Percentiles rank a stretch among this genome's conserved stretches.
These are phyloP conservation scores for Dendrolimus houi DNA, from an alignment of 2,888 invertebrate species.

Conservation along the genomic window DNA sequence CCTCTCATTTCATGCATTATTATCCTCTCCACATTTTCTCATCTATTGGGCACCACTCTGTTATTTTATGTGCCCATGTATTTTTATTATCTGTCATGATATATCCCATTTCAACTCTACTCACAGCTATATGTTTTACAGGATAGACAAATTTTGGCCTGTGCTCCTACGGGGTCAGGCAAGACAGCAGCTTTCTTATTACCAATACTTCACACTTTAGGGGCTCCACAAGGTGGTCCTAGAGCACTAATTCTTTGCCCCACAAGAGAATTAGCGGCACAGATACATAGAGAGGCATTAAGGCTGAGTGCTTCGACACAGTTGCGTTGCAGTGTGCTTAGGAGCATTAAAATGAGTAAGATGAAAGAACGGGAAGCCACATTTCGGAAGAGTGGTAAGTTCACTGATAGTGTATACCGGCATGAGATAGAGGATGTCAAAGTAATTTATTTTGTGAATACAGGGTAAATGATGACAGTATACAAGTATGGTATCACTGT, in stretches of 20 bases:
- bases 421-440: too few species aligned
- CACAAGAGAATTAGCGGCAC: conserved; percentile 94
- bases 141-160: conserved; percentile 90
- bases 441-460: too few species aligned
- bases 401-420: background rate
- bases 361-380: conserved; percentile 84
- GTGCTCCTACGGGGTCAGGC: conserved; percentile 98
- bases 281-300: conserved; percentile 89
- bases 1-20: too few species aligned
- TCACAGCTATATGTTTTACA: conserved; percentile 24
- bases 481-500: too few species aligned
- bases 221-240: conserved; percentile 83
- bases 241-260: conserved; percentile 94
- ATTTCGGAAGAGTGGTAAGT: conserved; percentile 84
- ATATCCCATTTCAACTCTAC: too few species aligned
- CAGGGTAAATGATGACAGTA: too few species aligned
- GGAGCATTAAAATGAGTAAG: conserved; percentile 84
- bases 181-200: conserved; percentile 97
- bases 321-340: conserved; percentile 85
- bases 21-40: too few species aligned
- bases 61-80: too few species aligned
- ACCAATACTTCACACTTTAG: conserved; percentile 88
- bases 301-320: conserved; percentile 84
- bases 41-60: too few species aligned
- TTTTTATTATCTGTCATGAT: too few species aligned